Evolutionary conservation across 2,113 vertebrate species (phyloP).

Genomic region (Myanophis thanlyinensis): DNA sequence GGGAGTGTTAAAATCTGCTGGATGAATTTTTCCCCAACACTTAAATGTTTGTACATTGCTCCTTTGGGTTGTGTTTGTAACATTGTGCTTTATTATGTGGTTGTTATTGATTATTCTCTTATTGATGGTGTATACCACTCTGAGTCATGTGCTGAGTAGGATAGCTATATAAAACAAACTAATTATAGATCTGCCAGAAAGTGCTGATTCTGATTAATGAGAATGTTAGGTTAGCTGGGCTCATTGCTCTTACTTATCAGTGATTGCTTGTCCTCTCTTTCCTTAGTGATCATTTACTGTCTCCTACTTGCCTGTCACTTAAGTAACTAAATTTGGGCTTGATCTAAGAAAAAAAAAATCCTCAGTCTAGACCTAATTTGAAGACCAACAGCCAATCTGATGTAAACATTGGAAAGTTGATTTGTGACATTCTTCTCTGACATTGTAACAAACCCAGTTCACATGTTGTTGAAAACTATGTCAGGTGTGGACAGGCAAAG

Average conservation of each 20-base stretch:
- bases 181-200: background rate
- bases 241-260: background rate
- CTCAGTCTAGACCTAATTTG: background rate
- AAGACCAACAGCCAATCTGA: background rate
- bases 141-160: background rate
- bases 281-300: background rate
- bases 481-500: background rate
- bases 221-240: background rate
- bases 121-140: background rate
- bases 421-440: background rate
- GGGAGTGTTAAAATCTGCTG: background rate
- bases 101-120: background rate
- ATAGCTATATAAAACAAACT: background rate
- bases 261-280: background rate
- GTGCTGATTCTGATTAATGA: background rate
- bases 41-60: background rate
- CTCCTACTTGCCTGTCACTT: background rate
- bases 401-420: too few relatives aligned
- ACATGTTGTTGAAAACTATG: background rate
- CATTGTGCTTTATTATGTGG: background rate
- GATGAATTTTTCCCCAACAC: background rate
- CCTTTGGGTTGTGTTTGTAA: background rate
- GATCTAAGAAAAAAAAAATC: background rate
- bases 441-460: background rate
- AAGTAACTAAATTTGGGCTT: background rate